Percentiles rank a stretch among this genome's conserved stretches.
Conservation (phyloP, 2,113 vertebrate species). For the Coptodon bakossiorum region DNA sequence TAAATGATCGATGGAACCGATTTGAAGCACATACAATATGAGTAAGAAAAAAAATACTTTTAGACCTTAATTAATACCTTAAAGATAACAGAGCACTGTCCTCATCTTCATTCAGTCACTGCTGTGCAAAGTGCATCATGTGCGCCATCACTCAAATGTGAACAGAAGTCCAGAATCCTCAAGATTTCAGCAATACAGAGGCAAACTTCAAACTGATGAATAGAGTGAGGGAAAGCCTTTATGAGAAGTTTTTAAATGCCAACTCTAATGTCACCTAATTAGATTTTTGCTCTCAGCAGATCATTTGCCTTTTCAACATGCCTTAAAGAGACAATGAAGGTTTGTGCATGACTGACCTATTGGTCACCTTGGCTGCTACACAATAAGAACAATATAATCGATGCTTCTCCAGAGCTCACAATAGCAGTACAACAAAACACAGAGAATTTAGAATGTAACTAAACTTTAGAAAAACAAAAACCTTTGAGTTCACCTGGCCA, state of each 20-base stretch:
- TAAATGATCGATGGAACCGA: neutral
- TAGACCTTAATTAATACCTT: neutral
- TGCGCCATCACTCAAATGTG: neutral
- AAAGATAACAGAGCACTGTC: neutral
- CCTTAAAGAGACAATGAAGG: neutral
- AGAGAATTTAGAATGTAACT: fast-evolving
- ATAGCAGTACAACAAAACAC: neutral
- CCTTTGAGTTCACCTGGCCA: neutral
- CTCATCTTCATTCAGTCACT: neutral
- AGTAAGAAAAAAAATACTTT: neutral
- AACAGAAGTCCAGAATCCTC: neutral
- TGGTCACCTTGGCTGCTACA: neutral
- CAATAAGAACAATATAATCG: neutral
- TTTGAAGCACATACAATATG: neutral
- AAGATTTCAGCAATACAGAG: neutral
- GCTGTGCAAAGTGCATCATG: neutral
- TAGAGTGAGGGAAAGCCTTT: neutral
- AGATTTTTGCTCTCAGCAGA: neutral
- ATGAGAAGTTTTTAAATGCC: neutral
- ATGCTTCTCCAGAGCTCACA: neutral
- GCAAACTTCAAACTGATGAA: neutral
- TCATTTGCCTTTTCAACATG: neutral
- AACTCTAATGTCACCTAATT: neutral
- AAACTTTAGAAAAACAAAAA: neutral
- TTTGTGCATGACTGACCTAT: neutral